Base-by-base conservation (phyloP, 2,113 vertebrate genomes). In the Neogale vison region DNA sequence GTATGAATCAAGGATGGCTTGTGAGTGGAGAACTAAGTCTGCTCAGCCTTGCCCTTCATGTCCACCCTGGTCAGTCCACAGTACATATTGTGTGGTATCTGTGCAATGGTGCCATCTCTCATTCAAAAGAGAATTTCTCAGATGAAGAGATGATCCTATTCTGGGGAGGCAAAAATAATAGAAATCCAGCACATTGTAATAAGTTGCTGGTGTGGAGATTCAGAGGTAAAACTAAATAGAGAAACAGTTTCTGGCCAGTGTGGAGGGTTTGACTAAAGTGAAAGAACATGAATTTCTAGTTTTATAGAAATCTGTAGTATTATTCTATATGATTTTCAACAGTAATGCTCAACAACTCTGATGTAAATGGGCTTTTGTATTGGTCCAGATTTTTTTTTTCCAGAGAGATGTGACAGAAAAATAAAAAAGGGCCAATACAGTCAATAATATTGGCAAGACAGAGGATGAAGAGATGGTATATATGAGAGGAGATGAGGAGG, bases 61-160 rank as follows among this genome's bases (percentile, higher is more conserved):
- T 2, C 7, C 7, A 57, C 59, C 18, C 7, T n/a, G 36, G 29
- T 69, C 21, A 4, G 21, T 18, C 5, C 47, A n/a, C 29, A 29
- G 14, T 15, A 42, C 34, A 42, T 4, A 18, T 18, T 0, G 1
- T 5, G 4, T 50, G 23, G 15, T 18, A 63, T 88, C 12, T 45
- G 21, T 52, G 63, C 80, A 36, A 81, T 65, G 20, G 15, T 88
- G 21, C 3, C 39, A n/a, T 77, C 52, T 65, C 10, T 2, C 18
- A 61, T n/a, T 34, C 94, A 86, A 94, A 92, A 23, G 14, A 26
- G 57, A 74, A 45, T 47, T 76, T 97, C 74, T 81, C 50, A 88
- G 84, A 83, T 69, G 39, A 79, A 96, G 42, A 29, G 5, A 93
- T 74, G 42, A 36, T 67, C n/a, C n/a, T 87, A 45, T 52, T 82